These are phyloP conservation scores for Caenorhabditis virilis DNA, from an alignment of 2,888 invertebrate species.

Conservation along the genomic window DNA sequence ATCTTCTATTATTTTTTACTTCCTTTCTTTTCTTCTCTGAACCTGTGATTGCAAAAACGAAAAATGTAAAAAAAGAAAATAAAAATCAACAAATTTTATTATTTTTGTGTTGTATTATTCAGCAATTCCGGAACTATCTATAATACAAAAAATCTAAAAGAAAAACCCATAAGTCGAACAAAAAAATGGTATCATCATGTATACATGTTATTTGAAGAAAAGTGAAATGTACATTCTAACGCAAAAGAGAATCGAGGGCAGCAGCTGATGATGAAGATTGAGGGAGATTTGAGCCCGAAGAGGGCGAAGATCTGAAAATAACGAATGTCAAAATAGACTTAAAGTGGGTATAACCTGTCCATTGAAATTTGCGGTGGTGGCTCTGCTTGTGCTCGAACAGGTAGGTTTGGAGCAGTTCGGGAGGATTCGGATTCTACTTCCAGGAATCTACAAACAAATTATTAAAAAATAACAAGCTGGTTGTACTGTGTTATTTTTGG, in stretches of 20 bases:
- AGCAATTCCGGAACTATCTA: constrained; percentile 1
- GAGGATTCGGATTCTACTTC: constrained; percentile 72
- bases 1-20: constrained; percentile 12
- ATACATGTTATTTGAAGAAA: too few species aligned
- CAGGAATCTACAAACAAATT: constrained; percentile 75
- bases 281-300: neutral
- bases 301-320: neutral
- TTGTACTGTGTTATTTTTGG: too few species aligned
- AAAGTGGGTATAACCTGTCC: neutral
- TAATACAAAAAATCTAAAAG: constrained; percentile 1
- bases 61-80: constrained; percentile 14
- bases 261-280: constrained; percentile 22
- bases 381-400: constrained; percentile 20
- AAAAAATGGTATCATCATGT: too few species aligned
- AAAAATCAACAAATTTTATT: constrained; percentile 37
- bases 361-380: constrained; percentile 18
- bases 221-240: constrained; percentile 2
- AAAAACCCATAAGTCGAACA: too few species aligned
- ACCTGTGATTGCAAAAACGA: constrained; percentile 26
- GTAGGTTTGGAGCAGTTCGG: constrained; percentile 45
- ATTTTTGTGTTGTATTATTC: too few species aligned
- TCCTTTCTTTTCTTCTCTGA: constrained; percentile 12
- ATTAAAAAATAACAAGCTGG: too few species aligned
- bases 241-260: constrained; percentile 27
- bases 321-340: neutral